phyloP scores from a whole-genome alignment of 2,113 vertebrate genomes.

The Trichomycterus rosablanca region DNA sequence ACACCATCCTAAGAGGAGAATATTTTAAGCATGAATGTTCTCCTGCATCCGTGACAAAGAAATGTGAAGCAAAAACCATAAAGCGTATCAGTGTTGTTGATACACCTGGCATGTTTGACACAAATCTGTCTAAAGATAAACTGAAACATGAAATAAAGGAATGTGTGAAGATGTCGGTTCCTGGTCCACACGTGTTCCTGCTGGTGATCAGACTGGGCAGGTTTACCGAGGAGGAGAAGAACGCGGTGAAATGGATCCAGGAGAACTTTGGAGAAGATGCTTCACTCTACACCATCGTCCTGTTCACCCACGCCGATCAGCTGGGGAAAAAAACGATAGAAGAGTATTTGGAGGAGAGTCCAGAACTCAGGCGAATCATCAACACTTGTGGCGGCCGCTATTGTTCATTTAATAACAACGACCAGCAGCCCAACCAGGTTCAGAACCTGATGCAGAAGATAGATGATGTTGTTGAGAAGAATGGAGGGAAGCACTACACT shows the following conservation, averaged over 20 bases:
- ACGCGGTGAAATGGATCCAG: not conserved
- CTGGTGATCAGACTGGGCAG: slow-evolving; percentile 24
- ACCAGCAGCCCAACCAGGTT: not conserved
- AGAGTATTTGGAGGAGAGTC: not conserved
- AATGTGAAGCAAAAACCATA: not conserved
- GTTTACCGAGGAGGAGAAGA: not conserved
- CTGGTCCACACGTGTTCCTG: slow-evolving; percentile 25
- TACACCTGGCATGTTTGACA: slow-evolving; percentile 64
- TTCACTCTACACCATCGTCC: slow-evolving; percentile 20
- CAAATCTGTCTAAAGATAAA: slow-evolving; percentile 42
- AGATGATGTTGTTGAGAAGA: too few species aligned
- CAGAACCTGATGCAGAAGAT: not conserved
- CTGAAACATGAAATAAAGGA: slow-evolving; percentile 51
- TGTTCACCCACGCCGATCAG: slow-evolving; percentile 44
- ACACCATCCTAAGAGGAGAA: slow-evolving; percentile 41
- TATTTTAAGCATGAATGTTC: too few species aligned
- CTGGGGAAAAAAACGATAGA: not conserved
- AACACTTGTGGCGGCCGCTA: not conserved
- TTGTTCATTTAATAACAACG: not conserved
- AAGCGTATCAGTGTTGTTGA: not conserved
- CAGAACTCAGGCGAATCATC: not conserved
- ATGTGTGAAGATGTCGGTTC: slow-evolving; percentile 57
- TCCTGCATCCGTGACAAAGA: not conserved
- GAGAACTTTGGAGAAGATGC: slow-evolving; percentile 19
- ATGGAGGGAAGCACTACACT: not conserved